Evolutionary conservation across 1,140 invertebrate genomes (phyloP), one percentile per base, ranked within the genome.

Genomic region (Arion vulgaris): DNA sequence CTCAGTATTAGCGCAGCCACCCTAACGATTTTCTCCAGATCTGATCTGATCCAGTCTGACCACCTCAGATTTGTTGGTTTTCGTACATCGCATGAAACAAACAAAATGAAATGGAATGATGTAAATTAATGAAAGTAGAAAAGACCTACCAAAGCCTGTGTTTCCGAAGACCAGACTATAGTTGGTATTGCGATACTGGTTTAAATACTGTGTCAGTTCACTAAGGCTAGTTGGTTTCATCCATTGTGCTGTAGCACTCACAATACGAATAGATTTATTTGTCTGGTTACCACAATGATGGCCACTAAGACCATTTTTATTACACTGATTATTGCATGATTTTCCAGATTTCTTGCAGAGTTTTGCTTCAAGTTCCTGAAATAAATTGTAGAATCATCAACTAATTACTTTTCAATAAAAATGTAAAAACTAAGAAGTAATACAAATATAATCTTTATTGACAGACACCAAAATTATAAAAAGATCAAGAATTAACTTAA

Each of bases 161-260:
- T 86, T 86, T 28, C 89, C 89, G 85, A 88, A 88, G 34, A 88
- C 86, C 7, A 91, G 85, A 51, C 86, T 87, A 49, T 86, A 82
- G 71, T 86, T 86, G 19, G 83, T 82, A 15, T 82, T 86, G 23
- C 82, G 73, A 69, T 87, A 84, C n/a, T 88, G 82, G 17, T 80
- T 57, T 0, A 91, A 69, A 19, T 87, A 71, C n/a, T 81, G 71
- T 62, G 84, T 85, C 39, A 91, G 80, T 38, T 89, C 84, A n/a
- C 83, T 32, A 34, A 86, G 78, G 15, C 69, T 85, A 1, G 85
- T 85, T 15, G 89, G 89, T 77, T 85, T 86, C 51, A 87, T 85
- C 89, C 89, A 90, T 81, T 88, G 86, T 62, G 85, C 81, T 76
- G 84, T 85, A 19, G 62, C 77, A 23, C 84, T 53, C 1, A 90